Evolutionary conservation across 2,888 invertebrate genomes (phyloP), one percentile per base, ranked within the genome.

Genomic region (Unio delphinus): DNA sequence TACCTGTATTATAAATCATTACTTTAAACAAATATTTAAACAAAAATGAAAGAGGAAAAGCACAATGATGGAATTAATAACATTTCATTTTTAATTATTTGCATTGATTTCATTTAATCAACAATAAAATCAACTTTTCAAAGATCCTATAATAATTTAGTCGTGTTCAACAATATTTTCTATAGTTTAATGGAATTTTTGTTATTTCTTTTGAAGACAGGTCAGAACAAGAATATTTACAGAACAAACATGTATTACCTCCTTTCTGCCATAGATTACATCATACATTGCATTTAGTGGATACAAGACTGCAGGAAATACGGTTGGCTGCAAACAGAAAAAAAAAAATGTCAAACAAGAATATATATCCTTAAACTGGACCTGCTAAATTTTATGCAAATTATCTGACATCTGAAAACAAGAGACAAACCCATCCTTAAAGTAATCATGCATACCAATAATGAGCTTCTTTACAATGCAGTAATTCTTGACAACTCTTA

Each of bases 271-370:
- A 64, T 80, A 78, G 28, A 79, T 72, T 1, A 71, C 67, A 58
- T 85, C 79, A 78, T 85, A 79, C 5, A 79, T 77, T 54, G 83
- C 73, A 77, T 85, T 86, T 20, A 85, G 69, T 45, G 87, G 87
- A 70, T 85, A 86, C 64, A 87, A 78, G 55, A 81, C 76, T 18
- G 83, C 82, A 68, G 86, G 86, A 57, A 85, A 87, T 45, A 81
- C 74, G 62, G 84, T 76, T 30, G 84, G 82, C 85, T 87, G 81
- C 68, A 82, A 82, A 57, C 67, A 17, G 59, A 60, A 58, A 0
- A 23, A 23, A 23, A 23, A 34, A 68, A 63, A 55, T 58, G 45
- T 45, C 45, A 11, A 45, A 45, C 11, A 3, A 45, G 1, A 11
- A 45, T 45, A 45, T 45, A 11, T 15, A 45, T 45, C 45, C 45